Evolutionary conservation across 2,888 invertebrate species (phyloP).

Genomic region (Bunonema sp.): DNA sequence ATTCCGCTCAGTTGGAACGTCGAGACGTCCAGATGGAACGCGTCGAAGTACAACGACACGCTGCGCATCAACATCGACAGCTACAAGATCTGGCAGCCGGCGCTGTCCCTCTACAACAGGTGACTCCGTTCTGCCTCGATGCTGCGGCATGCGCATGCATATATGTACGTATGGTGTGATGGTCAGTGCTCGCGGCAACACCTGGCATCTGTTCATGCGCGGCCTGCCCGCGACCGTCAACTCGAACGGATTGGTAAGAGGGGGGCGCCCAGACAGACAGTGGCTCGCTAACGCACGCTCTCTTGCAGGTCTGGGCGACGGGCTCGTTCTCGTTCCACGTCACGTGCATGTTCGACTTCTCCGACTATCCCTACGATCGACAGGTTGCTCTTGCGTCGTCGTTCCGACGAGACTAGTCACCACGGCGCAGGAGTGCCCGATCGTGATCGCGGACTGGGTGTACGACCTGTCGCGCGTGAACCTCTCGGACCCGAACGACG

Average conservation of each 20-base stretch:
- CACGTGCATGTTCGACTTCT: slow-evolving; percentile 40
- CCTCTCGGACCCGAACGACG: slow-evolving; percentile 20
- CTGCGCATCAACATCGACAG: slow-evolving; percentile 15
- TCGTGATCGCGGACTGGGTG: slow-evolving; percentile 41
- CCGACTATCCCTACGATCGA: slow-evolving; percentile 30
- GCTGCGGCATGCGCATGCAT: neutral
- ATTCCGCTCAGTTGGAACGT: neutral
- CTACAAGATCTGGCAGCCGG: slow-evolving; percentile 37
- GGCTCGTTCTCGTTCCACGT: slow-evolving; percentile 38
- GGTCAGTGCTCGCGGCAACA: slow-evolving; percentile 29
- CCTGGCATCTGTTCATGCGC: slow-evolving; percentile 37
- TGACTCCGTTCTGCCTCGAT: neutral
- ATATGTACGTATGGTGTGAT: too few species aligned
- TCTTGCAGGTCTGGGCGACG: slow-evolving; percentile 12
- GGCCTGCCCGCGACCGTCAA: slow-evolving; percentile 28
- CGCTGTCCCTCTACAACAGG: slow-evolving; percentile 37
- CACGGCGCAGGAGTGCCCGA: slow-evolving; percentile 32
- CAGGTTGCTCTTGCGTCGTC: too few species aligned
- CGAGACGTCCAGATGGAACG: slow-evolving; percentile 9
- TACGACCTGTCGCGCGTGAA: slow-evolving; percentile 38
- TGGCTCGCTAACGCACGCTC: neutral
- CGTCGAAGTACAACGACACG: slow-evolving; percentile 17
- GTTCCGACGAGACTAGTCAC: too few species aligned
- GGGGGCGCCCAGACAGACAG: neutral
- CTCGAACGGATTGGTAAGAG: slow-evolving; percentile 16